Percentiles rank a stretch among this genome's conserved stretches.
Conservation (phyloP, 2,113 vertebrate genomes). For the Takifugu flavidus region DNA sequence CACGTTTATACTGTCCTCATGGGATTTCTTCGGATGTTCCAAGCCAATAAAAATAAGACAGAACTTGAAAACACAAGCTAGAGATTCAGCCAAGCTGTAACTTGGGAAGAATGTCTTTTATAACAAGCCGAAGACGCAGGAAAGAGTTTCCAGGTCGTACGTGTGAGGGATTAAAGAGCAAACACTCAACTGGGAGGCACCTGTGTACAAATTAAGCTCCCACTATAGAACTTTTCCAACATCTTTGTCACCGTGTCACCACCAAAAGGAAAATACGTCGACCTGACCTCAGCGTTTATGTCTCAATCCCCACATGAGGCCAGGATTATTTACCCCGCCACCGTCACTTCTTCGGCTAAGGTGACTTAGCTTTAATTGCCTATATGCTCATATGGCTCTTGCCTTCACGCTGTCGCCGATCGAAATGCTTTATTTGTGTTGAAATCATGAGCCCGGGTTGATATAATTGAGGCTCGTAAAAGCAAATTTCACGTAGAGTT, state of each 20-base stretch:
- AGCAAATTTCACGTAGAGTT: conserved; percentile 13
- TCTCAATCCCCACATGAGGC: background rate
- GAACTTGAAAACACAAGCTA: conserved; percentile 16
- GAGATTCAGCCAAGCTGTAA: conserved; percentile 16
- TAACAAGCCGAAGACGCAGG: conserved; percentile 4
- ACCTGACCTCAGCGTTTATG: background rate
- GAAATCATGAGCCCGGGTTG: conserved; percentile 2
- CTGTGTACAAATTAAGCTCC: background rate
- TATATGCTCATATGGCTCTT: background rate
- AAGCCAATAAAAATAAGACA: conserved; percentile 30
- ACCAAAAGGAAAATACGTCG: no score
- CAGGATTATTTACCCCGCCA: conserved; percentile 3
- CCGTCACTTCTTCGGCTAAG: no score
- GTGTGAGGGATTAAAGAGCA: background rate
- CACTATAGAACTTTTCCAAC: no score
- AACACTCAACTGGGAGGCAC: conserved; percentile 3
- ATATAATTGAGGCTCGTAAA: conserved; percentile 31
- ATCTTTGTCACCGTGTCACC: no score
- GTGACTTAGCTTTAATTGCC: background rate
- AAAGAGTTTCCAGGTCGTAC: conserved; percentile 1
- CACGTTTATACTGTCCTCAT: conserved; percentile 15
- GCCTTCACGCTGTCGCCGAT: conserved; percentile 7
- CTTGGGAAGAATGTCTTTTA: conserved; percentile 13
- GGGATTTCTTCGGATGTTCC: conserved; percentile 28
- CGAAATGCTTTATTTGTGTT: conserved; percentile 58